Evolutionary conservation across 2,888 invertebrate species (phyloP).

Genomic region (Microctonus aethiopoides): DNA sequence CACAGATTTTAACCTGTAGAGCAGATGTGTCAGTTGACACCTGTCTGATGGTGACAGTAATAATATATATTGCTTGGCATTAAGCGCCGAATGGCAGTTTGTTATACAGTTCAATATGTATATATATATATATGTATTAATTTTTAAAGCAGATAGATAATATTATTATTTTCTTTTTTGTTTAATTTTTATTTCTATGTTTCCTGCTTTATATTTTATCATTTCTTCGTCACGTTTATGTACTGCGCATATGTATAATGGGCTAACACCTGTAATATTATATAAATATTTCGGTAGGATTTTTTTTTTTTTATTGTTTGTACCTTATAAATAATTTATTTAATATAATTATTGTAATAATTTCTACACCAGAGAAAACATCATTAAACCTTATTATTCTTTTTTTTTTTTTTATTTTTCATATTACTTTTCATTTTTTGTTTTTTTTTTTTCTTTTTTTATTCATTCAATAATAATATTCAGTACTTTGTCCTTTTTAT

Average conservation of each 20-base stretch:
- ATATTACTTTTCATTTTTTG: conserved; percentile 35
- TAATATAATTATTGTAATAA: conserved; percentile 56
- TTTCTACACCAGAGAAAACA: conserved; percentile 64
- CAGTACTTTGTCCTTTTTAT: conserved; percentile 5
- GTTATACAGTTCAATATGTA: conserved; percentile 5
- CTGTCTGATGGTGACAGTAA: conserved; percentile 29
- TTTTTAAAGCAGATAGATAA: conserved; percentile 12
- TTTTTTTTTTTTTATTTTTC: conserved; percentile 39
- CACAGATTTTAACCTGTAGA: conserved; percentile 3
- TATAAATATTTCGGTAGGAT: conserved; percentile 33
- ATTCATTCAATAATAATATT: conserved; percentile 34
- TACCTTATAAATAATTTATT: conserved; percentile 58
- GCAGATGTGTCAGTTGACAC: conserved; percentile 31
- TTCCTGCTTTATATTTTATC: conserved; percentile 21
- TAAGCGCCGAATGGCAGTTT: conserved; percentile 14
- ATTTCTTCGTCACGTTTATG: conserved; percentile 1
- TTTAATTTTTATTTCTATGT: conserved; percentile 23
- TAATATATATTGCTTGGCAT: conserved; percentile 4
- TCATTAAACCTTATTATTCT: conserved; percentile 60
- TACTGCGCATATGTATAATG: not conserved
- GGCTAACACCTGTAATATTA: not conserved
- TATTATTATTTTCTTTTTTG: conserved; percentile 22
- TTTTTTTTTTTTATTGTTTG: conserved; percentile 32
- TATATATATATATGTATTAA: not conserved
- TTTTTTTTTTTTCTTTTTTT: conserved; percentile 43